Base-by-base conservation (phyloP, 1,140 invertebrate genomes). In the Phenacoccus solenopsis region DNA sequence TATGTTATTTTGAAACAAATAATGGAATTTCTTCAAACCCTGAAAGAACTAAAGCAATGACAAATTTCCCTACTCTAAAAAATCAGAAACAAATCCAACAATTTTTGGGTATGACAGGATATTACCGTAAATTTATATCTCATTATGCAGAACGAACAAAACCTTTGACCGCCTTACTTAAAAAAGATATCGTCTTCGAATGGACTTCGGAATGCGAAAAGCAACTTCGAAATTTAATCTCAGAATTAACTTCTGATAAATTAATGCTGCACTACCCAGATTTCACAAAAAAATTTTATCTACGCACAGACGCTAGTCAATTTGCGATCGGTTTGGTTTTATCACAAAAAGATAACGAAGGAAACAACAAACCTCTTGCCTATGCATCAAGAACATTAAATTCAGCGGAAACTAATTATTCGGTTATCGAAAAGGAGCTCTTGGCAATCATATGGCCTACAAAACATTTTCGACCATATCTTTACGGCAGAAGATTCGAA, bases 391-490 rank as follows among this genome's bases (percentile, higher is more conserved):
- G 75, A 32, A 76, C 74, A 3, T 69, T 78, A 16, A 76, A 72
- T 22, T 72, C 74, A 56, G 71, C 73, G 4, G 77, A 78, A 75
- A 12, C 28, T 9, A 72, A 73, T 30, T 76, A 76, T 59, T 57
- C 68, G 9, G 73, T 73, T 2, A 74, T 76, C 32, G 77, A 81
- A 75, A 78, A 80, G 72, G 82, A 85, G 78, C 74, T 81, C 59
- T 72, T 85, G 24, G 82, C 81, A 3, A 78, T 85, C 9, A 75
- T 85, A 0, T 82, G 78, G 77, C 78, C 77, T 12, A 73, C 78
- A 1, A 77, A 79, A 73, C 76, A 79, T 69, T 82, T 82, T 72
- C 57, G 78, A 72, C 75, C 77, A 24, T 83, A 81, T 74, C 71
- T 84, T 1, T 79, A 77, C 71, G 79, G 79, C 27, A 77, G 69